Percentiles rank a stretch among this genome's conserved stretches.
Evolutionary conservation across 2,797 vertebrate species (phyloP).

Genomic region (Capromys pilorides): DNA sequence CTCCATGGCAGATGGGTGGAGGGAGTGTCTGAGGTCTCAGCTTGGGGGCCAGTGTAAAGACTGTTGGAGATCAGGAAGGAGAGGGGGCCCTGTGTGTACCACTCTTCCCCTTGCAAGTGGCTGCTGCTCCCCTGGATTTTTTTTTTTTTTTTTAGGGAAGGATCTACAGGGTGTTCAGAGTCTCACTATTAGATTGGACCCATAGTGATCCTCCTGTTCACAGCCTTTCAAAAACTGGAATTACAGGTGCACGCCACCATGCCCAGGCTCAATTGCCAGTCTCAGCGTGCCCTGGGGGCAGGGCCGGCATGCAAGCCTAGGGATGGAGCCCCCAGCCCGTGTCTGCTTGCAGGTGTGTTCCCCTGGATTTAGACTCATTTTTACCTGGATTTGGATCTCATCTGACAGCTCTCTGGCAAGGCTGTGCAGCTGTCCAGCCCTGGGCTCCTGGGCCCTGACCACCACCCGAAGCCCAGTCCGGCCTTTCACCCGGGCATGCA

Average conservation of each 20-base stretch:
- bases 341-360: fast-evolving
- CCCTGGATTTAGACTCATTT: background rate
- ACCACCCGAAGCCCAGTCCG: conserved; percentile 86
- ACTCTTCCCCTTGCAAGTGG: fast-evolving
- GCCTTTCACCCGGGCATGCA: conserved; percentile 85
- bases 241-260: too few relatives aligned
- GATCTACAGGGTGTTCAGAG: too few relatives aligned
- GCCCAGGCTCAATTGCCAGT: too few relatives aligned
- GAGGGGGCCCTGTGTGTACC: background rate
- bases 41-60: background rate
- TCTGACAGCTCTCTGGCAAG: conserved; percentile 84
- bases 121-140: background rate
- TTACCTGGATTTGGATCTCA: conserved; percentile 89
- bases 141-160: too few relatives aligned
- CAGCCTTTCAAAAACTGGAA: too few relatives aligned
- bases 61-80: fast-evolving
- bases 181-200: too few relatives aligned
- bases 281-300: too few relatives aligned
- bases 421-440: conserved; percentile 84
- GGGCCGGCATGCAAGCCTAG: too few relatives aligned
- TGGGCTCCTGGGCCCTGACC: conserved; percentile 84
- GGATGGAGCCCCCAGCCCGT: too few relatives aligned
- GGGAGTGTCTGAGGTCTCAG: too few relatives aligned
- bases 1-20: background rate
- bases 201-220: too few relatives aligned